phyloP scores from a whole-genome alignment of 2,888 invertebrate genomes.

The Noctua pronuba region DNA sequence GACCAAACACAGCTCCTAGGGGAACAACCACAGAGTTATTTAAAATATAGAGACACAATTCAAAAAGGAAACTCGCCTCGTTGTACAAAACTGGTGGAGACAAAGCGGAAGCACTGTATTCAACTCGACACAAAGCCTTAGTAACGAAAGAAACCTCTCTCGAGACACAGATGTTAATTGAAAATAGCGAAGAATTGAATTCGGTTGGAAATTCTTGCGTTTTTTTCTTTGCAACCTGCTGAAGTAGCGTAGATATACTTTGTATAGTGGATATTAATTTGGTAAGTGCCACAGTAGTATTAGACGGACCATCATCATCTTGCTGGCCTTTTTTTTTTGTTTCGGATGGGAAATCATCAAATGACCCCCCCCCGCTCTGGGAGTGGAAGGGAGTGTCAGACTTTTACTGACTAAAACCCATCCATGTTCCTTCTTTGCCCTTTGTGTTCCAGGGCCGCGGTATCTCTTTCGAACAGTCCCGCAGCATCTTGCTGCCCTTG shows the following conservation, averaged over 20 bases:
- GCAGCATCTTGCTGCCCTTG: too few relatives aligned
- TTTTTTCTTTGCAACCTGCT: constrained; percentile 28
- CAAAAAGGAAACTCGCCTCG: constrained; percentile 47
- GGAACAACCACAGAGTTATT: constrained; percentile 42
- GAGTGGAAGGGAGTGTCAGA: too few relatives aligned
- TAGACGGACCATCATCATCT: too few relatives aligned
- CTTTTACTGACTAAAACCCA: too few relatives aligned
- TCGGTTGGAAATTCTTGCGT: constrained; percentile 58
- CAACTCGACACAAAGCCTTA: constrained; percentile 68
- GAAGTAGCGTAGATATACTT: background rate
- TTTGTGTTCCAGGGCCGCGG: too few relatives aligned
- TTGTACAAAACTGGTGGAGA: constrained; percentile 54
- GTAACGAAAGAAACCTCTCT: constrained; percentile 65
- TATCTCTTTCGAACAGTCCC: too few relatives aligned
- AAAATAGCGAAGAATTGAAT: constrained; percentile 75
- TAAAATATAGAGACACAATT: constrained; percentile 53
- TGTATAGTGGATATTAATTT: background rate
- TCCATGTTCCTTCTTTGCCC: too few relatives aligned
- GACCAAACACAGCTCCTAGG: constrained; percentile 29
- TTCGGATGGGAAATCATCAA: too few relatives aligned
- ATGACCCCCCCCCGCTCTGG: too few relatives aligned
- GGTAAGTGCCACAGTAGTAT: background rate
- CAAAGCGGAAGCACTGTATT: constrained; percentile 64
- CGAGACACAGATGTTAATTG: constrained; percentile 76
- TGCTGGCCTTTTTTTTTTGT: too few relatives aligned